Conservation (phyloP, 1,140 invertebrate genomes). For the Luehdorfia chinensis region DNA sequence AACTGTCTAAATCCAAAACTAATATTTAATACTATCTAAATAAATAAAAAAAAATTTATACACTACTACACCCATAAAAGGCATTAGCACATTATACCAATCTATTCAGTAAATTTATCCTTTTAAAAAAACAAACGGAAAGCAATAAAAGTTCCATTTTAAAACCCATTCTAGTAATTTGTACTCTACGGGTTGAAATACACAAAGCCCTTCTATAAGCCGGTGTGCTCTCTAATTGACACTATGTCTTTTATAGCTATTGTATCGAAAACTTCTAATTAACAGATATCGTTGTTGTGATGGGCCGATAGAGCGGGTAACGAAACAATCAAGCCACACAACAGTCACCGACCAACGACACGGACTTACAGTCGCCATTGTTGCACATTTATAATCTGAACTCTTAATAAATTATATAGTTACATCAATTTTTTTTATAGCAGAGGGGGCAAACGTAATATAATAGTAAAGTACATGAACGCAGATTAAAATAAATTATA, state of each 20-base stretch:
- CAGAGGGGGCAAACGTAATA: too few relatives aligned
- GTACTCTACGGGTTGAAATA: slow-evolving; percentile 31
- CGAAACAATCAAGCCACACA: slow-evolving; percentile 40
- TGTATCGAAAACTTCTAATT: slow-evolving; percentile 50
- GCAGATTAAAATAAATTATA: too few relatives aligned
- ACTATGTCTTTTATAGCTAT: slow-evolving; percentile 46
- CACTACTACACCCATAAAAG: too few relatives aligned
- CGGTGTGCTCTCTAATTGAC: slow-evolving; percentile 45
- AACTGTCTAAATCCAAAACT: too few relatives aligned
- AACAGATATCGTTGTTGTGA: slow-evolving; percentile 40
- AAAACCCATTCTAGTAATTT: slow-evolving; percentile 34
- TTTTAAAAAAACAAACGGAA: slow-evolving; percentile 44
- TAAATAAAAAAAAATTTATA: too few relatives aligned
- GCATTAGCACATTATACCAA: too few relatives aligned
- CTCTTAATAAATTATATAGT: too few relatives aligned
- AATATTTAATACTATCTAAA: too few relatives aligned
- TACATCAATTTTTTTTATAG: too few relatives aligned
- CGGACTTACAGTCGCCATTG: too few relatives aligned
- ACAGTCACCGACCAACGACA: not conserved
- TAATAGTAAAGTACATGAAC: too few relatives aligned
- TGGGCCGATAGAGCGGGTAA: slow-evolving; percentile 24
- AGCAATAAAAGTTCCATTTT: slow-evolving; percentile 38
- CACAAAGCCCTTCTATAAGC: slow-evolving; percentile 28
- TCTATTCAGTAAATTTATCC: too few relatives aligned
- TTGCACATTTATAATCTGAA: not conserved